Base-by-base conservation (phyloP, 2,113 vertebrate species). In the Elgaria multicarinata region DNA sequence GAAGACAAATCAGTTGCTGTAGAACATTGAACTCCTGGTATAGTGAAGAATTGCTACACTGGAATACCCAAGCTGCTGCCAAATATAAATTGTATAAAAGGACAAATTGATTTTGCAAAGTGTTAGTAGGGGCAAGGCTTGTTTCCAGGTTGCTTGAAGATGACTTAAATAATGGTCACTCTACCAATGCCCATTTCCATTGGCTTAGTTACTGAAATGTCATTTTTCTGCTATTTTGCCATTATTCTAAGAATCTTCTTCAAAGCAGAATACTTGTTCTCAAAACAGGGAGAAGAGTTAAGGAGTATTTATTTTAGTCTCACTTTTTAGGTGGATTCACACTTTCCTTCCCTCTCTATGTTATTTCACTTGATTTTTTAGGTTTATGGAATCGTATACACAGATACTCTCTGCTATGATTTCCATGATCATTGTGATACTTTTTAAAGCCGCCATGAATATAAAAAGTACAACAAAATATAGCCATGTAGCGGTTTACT, bases 131-230 rank as follows among this genome's bases (percentile, higher is more conserved):
- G 67, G 36, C 20, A 53, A 53, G 69, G 33, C 28, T 67, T 67
- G 28, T 44, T 44, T 82, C 26, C 81, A 14, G 53, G 44, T 53
- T 81, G 31, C 86, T 87, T 1, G 0, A 67, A 24, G 72, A 2
- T 1, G 77, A n/a, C 31, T 9, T 9, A 36, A 50, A 0, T 67
- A 89, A 71, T 89, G 92, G 92, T 91, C 92, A 89, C n/a, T 13
- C 67, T 24, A 28, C 69, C 6, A 42, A 33, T 88, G 64, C 64
- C 44, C 72, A 83, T 62, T 64, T 36, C 53, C 0, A 72, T 91
- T 91, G 94, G 84, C 86, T 92, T 83, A 22, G 28, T 39, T 16
- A 0, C 1, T 50, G 55, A 78, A 44, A 8, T 88, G 88, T 81
- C 67, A 24, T 0, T 0, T 13, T 84, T 91, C 89, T 79, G 76